Percentiles rank a stretch among this genome's conserved stretches.
Evolutionary conservation across 2,797 vertebrate genomes (phyloP).

Genomic region (Thaleichthys pacificus): DNA sequence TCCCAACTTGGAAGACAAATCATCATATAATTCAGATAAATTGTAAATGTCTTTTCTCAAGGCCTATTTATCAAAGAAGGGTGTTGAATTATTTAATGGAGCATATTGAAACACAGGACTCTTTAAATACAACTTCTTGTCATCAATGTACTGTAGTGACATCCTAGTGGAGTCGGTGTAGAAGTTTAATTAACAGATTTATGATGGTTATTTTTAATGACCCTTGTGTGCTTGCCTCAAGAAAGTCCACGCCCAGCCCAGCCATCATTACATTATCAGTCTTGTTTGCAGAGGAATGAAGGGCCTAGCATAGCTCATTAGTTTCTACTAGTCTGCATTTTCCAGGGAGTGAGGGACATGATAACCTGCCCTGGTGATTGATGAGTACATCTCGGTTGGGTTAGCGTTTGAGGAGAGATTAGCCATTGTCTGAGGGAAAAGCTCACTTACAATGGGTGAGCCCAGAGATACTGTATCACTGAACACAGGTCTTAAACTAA

Average conservation of each 20-base stretch:
- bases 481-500: no score
- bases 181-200: background rate
- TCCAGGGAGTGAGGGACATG: slow-evolving; percentile 7
- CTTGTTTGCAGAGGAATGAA: slow-evolving; percentile 36
- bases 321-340: slow-evolving; percentile 18
- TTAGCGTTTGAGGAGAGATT: slow-evolving; percentile 54
- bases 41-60: no score
- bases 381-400: slow-evolving; percentile 49
- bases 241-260: background rate
- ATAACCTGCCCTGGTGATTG: slow-evolving; percentile 62
- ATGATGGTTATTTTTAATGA: slow-evolving; percentile 4
- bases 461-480: no score
- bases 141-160: no score
- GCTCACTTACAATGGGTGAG: slow-evolving; percentile 54
- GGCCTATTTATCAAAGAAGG: no score
- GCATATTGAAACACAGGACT: no score
- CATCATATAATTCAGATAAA: background rate
- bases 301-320: slow-evolving; percentile 50
- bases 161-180: background rate
- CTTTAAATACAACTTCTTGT: no score
- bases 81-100: no score
- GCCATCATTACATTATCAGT: slow-evolving; percentile 28
- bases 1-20: background rate
- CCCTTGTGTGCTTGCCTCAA: background rate
- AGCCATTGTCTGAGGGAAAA: slow-evolving; percentile 62